Evolutionary conservation across 2,113 vertebrate species (phyloP).

Genomic region (Paracanthobrama guichenoti): DNA sequence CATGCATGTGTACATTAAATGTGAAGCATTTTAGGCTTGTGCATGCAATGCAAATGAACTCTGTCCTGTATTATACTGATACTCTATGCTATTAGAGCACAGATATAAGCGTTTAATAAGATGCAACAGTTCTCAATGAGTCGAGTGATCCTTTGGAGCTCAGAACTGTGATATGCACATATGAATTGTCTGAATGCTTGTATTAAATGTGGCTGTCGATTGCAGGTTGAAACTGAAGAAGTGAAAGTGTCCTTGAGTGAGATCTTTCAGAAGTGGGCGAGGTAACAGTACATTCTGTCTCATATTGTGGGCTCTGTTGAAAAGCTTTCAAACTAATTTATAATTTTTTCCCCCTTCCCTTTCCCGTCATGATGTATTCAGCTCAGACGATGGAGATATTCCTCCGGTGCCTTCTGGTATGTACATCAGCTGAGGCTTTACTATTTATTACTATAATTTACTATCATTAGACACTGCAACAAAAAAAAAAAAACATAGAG

Average conservation of each 20-base stretch:
- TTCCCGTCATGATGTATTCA: not conserved
- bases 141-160: not conserved
- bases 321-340: not conserved
- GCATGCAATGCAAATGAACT: not conserved
- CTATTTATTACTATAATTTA: no score
- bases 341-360: not conserved
- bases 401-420: not conserved
- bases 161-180: not conserved
- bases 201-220: not conserved
- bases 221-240: constrained; percentile 31
- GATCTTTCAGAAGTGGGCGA: constrained; percentile 49
- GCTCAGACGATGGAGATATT: not conserved
- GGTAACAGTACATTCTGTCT: constrained; percentile 27
- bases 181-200: not conserved
- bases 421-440: not conserved
- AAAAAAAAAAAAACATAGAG: no score
- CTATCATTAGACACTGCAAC: no score
- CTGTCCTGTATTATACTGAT: not conserved
- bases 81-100: not conserved
- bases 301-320: not conserved
- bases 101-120: not conserved
- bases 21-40: not conserved
- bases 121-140: not conserved
- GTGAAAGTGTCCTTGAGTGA: constrained; percentile 37
- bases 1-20: not conserved